Evolutionary conservation across 2,888 invertebrate species (phyloP).

Genomic region (Cabera pusaria): DNA sequence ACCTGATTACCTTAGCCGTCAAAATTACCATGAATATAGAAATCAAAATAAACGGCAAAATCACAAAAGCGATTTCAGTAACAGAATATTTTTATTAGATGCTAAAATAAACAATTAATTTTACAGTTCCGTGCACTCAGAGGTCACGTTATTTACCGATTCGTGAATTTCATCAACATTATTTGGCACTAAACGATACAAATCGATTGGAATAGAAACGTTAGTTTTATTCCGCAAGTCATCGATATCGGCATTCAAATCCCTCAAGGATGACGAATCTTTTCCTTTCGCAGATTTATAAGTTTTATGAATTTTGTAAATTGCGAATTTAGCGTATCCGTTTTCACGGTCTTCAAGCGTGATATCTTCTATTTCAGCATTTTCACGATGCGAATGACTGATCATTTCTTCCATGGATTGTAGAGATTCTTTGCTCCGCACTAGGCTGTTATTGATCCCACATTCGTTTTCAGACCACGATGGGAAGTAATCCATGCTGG

Average conservation of each 20-base stretch:
- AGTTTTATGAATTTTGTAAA: constrained; percentile 63
- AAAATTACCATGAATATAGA: too few relatives aligned
- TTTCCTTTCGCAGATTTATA: constrained; percentile 49
- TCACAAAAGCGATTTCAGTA: neutral
- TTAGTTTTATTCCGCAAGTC: constrained; percentile 33
- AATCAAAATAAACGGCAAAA: constrained; percentile 6
- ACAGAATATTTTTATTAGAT: constrained; percentile 2
- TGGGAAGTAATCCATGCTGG: constrained; percentile 37
- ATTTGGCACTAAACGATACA: constrained; percentile 62
- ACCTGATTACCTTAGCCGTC: constrained; percentile 6
- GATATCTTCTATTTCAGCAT: constrained; percentile 45
- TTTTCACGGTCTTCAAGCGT: constrained; percentile 44
- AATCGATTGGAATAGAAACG: constrained; percentile 40
- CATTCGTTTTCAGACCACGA: constrained; percentile 65
- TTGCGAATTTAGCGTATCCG: constrained; percentile 64
- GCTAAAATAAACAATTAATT: constrained; percentile 9
- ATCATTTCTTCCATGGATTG: constrained; percentile 49
- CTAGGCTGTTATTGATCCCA: constrained; percentile 45
- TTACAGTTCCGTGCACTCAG: constrained; percentile 27
- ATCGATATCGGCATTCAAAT: constrained; percentile 43
- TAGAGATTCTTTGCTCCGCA: constrained; percentile 43
- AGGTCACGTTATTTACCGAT: constrained; percentile 53
- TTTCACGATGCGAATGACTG: constrained; percentile 49
- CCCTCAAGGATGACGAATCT: constrained; percentile 69
- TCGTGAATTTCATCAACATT: constrained; percentile 47